Conservation (phyloP, 23 tunicate species). For the Halocynthia aurantium region DNA sequence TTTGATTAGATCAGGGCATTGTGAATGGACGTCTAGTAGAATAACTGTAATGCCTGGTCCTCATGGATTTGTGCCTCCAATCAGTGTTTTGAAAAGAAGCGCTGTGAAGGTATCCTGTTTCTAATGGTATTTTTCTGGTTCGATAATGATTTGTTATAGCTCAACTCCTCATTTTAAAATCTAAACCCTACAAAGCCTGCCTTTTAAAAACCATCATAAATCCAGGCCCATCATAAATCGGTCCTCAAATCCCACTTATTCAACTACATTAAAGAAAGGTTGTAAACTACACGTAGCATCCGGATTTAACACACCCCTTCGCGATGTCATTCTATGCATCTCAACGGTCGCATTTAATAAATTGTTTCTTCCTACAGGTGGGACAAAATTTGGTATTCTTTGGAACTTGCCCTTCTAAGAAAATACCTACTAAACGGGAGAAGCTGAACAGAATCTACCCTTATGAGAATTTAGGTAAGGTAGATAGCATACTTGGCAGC, state of each 20-base stretch:
- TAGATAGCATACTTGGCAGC: background rate
- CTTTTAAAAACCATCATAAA: no score
- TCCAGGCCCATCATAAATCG: no score
- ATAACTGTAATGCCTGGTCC: slow-evolving; percentile 22
- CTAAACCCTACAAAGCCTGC: no score
- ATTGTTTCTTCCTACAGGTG: background rate
- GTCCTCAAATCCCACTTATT: no score
- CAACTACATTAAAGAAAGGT: no score
- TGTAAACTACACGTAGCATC: no score
- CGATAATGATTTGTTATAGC: no score
- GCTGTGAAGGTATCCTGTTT: slow-evolving; percentile 5
- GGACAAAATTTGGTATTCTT: slow-evolving; percentile 22
- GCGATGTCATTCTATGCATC: no score
- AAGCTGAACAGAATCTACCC: background rate
- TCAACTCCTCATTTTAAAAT: no score
- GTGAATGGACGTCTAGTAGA: slow-evolving; percentile 31
- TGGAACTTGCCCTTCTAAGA: slow-evolving; percentile 2
- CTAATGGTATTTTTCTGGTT: no score
- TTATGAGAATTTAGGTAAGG: slow-evolving; percentile 1
- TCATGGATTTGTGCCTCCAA: slow-evolving; percentile 1
- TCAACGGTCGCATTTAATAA: no score
- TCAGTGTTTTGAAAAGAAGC: slow-evolving; percentile 24
- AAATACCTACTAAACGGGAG: background rate
- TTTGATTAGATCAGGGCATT: slow-evolving; percentile 20
- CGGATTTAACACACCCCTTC: no score